Conservation (phyloP, 2,113 vertebrate species). For the Trinectes maculatus region DNA sequence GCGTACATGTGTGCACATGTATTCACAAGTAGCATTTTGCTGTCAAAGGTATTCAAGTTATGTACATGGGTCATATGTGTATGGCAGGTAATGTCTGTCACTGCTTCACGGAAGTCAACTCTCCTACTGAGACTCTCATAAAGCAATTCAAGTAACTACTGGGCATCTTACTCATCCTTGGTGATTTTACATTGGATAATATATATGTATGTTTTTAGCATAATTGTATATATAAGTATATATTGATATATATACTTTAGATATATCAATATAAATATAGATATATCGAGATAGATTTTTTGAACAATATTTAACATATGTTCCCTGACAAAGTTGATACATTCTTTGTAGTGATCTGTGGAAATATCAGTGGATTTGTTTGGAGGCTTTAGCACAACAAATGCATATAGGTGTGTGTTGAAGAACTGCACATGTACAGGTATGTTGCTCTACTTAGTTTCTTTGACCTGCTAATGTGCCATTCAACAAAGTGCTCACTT, state of each 20-base stretch:
- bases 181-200: background rate
- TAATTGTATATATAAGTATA: background rate
- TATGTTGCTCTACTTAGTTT: background rate
- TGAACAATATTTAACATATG: conserved; percentile 22
- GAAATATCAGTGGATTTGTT: background rate
- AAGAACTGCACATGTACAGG: background rate
- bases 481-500: too few species aligned
- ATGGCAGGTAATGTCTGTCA: conserved; percentile 13
- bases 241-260: too few species aligned
- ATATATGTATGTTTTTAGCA: background rate
- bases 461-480: conserved; percentile 6
- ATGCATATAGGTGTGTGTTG: too few species aligned
- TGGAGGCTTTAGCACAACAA: too few species aligned
- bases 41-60: conserved; percentile 33
- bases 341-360: conserved; percentile 39
- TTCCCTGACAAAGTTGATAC: conserved; percentile 47
- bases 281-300: conserved; percentile 6
- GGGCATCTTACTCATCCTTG: background rate
- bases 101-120: conserved; percentile 27
- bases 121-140: conserved; percentile 8
- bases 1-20: conserved; percentile 1
- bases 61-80: conserved; percentile 32
- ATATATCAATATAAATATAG: background rate
- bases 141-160: conserved; percentile 5
- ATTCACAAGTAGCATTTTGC: conserved; percentile 34